Evolutionary conservation across 2,797 vertebrate genomes (phyloP).

Genomic region (Phyllotis vaccarum): DNA sequence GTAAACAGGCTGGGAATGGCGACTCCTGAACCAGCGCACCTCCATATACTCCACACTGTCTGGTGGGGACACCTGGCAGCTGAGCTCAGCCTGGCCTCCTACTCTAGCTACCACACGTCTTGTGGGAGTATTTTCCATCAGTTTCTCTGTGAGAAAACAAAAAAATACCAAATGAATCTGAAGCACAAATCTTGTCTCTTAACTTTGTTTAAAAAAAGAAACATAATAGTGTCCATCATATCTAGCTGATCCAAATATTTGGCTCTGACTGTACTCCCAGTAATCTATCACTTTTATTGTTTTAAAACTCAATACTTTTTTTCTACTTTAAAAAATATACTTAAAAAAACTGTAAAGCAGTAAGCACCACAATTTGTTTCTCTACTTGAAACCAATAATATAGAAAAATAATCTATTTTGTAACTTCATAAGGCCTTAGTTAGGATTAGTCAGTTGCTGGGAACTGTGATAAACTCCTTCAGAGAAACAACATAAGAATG

Average conservation of each 20-base stretch:
- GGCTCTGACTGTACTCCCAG: background rate
- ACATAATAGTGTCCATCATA: background rate
- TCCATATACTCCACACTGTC: slow-evolving; percentile 12
- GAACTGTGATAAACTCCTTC: background rate
- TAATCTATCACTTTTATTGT: background rate
- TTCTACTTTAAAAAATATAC: background rate
- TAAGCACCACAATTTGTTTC: background rate
- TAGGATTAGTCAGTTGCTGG: background rate
- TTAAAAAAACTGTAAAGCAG: background rate
- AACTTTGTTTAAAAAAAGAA: background rate
- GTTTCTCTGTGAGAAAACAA: slow-evolving; percentile 8
- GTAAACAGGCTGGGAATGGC: background rate
- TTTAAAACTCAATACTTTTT: background rate
- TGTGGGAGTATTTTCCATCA: background rate
- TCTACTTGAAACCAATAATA: background rate
- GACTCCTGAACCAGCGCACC: background rate
- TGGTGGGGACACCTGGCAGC: slow-evolving; percentile 44
- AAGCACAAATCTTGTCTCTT: background rate
- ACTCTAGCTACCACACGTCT: background rate
- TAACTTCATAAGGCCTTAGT: background rate
- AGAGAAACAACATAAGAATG: background rate
- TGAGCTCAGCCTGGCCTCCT: slow-evolving; percentile 52
- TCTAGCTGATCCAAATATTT: background rate
- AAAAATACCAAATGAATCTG: background rate
- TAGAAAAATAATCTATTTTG: background rate